A percentile compares a stretch with the other conserved stretches of the same genome.
Evolutionary conservation across 2,113 vertebrate genomes (phyloP).

Genomic region (Boulengeromyrus knoepffleri): DNA sequence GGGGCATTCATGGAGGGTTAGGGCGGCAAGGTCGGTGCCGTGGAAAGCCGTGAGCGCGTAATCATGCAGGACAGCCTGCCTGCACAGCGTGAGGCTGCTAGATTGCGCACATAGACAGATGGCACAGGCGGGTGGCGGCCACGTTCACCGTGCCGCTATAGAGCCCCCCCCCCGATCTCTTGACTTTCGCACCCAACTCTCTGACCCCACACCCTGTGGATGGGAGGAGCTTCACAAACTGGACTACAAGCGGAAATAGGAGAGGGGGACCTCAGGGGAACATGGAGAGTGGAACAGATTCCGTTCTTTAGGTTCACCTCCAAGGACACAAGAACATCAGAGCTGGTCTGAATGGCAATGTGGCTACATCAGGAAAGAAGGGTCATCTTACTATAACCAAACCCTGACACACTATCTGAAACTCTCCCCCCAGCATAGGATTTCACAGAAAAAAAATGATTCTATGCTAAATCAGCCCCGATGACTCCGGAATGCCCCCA

Average conservation of each 20-base stretch:
- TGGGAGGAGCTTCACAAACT: neutral
- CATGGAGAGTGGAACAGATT: neutral
- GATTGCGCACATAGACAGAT: conserved; percentile 48
- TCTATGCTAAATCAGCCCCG: neutral
- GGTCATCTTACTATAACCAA: neutral
- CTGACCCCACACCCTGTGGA: neutral
- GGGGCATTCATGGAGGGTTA: neutral
- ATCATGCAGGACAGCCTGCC: conserved; percentile 22
- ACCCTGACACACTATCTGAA: neutral
- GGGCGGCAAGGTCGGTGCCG: neutral
- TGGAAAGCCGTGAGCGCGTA: neutral
- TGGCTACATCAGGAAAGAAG: neutral
- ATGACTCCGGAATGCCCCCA: neutral
- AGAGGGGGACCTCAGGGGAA: neutral
- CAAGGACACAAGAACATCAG: neutral
- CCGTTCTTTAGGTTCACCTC: neutral
- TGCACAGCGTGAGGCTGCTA: conserved; percentile 31
- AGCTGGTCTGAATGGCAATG: neutral
- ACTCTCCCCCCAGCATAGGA: neutral
- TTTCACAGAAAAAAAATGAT: neutral
- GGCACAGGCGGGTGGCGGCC: conserved; percentile 44
- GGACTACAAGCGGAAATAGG: neutral
- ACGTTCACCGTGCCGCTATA: conserved; percentile 31
- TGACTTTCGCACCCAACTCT: neutral
- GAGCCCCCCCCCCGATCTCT: conserved; percentile 30